A percentile compares a stretch with the other conserved stretches of the same genome.
Conservation (phyloP, 2,888 invertebrate species). For the Stramonita haemastoma region DNA sequence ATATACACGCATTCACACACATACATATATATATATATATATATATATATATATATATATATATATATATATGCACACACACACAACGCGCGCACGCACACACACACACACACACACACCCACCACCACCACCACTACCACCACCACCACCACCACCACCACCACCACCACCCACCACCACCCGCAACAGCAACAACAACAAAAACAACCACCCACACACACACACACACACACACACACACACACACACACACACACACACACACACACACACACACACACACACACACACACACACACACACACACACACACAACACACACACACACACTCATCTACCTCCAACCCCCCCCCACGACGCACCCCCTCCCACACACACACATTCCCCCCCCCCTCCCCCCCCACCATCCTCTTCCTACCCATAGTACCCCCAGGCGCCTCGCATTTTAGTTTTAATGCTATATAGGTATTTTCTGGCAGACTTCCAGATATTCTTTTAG, state of each 20-base stretch:
- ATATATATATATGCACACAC: not conserved
- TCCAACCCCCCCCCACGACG: too few relatives aligned
- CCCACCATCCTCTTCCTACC: not conserved
- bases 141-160: too few relatives aligned
- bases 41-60: not conserved
- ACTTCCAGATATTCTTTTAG: too few relatives aligned
- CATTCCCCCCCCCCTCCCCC: not conserved
- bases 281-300: not conserved
- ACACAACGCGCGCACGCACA: not conserved
- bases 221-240: too few relatives aligned
- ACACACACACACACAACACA: not conserved
- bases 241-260: slow-evolving; percentile 27
- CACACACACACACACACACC: slow-evolving; percentile 1
- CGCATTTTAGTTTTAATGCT: not conserved
- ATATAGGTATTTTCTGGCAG: too few relatives aligned
- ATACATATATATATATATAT: not conserved
- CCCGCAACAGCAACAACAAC: too few relatives aligned
- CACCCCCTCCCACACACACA: too few relatives aligned
- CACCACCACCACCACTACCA: too few relatives aligned
- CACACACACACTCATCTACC: too few relatives aligned
- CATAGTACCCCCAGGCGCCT: not conserved
- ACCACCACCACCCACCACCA: too few relatives aligned
- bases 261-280: not conserved
- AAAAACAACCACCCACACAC: too few relatives aligned
- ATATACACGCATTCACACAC: not conserved